Conservation (phyloP, 2,113 vertebrate genomes). For the Pterocles gutturalis region DNA sequence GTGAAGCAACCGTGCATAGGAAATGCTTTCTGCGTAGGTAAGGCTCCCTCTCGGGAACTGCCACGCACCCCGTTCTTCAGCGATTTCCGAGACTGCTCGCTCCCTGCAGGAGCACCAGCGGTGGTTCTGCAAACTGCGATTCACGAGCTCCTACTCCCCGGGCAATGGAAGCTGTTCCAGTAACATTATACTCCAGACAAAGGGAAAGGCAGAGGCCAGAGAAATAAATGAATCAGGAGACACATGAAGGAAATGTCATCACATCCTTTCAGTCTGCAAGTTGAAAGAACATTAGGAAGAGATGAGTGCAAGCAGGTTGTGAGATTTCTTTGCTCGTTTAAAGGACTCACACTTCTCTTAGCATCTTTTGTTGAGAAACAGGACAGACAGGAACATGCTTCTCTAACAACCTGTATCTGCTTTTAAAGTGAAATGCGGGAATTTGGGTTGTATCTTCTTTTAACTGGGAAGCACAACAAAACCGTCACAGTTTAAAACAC, state of each 20-base stretch:
- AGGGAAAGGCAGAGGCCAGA: neutral
- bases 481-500: neutral
- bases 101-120: neutral
- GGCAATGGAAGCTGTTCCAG: neutral
- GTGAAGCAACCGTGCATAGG: neutral
- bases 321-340: neutral
- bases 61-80: neutral
- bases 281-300: neutral
- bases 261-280: neutral
- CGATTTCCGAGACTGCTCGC: neutral
- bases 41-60: fast-evolving
- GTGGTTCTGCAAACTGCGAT: neutral
- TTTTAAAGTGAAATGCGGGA: neutral
- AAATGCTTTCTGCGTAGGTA: fast-evolving
- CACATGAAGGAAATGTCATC: constrained; percentile 21
- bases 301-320: neutral
- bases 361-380: neutral
- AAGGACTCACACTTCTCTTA: neutral
- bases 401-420: neutral
- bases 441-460: neutral
- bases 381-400: neutral
- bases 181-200: neutral
- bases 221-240: constrained; percentile 11
- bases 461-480: neutral
- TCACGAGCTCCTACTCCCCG: neutral